Percentiles rank a stretch among this genome's conserved stretches.
Conservation (phyloP, 2,113 vertebrate genomes). For the Corydoras sp. region DNA sequence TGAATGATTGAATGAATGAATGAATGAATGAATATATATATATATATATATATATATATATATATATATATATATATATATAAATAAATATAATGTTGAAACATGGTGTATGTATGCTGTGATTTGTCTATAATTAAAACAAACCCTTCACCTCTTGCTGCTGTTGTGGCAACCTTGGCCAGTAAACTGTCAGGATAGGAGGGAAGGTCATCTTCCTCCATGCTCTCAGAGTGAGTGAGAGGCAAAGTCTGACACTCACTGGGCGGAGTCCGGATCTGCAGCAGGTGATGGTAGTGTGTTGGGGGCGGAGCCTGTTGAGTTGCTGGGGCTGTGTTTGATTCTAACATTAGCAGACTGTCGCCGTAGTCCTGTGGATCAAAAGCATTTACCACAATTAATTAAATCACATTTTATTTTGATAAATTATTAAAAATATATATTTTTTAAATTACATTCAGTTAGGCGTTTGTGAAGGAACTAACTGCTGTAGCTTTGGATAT, state of each 20-base stretch:
- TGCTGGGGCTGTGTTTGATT: constrained; percentile 79
- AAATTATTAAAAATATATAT: too few species aligned
- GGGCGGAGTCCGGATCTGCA: constrained; percentile 79
- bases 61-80: too few species aligned
- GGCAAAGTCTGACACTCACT: constrained; percentile 58
- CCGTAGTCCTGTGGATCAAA: constrained; percentile 72
- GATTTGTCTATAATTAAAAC: background rate
- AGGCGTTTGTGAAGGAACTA: too few species aligned
- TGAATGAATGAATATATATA: too few species aligned
- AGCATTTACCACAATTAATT: background rate
- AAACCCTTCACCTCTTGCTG: constrained; percentile 69
- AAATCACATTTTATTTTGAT: background rate
- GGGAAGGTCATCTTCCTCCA: constrained; percentile 88
- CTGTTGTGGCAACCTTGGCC: constrained; percentile 66
- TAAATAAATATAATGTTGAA: too few species aligned
- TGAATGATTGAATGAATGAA: too few species aligned
- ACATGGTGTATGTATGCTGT: too few species aligned
- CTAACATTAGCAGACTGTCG: constrained; percentile 79
- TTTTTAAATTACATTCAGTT: too few species aligned
- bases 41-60: too few species aligned
- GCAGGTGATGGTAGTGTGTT: constrained; percentile 71
- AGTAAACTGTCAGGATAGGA: constrained; percentile 76
- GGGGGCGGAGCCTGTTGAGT: constrained; percentile 53
- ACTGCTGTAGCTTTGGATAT: too few species aligned
- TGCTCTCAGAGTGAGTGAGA: constrained; percentile 89